Evolutionary conservation across 2,888 invertebrate genomes (phyloP).

Genomic region (Hemistola chrysoprasaria): DNA sequence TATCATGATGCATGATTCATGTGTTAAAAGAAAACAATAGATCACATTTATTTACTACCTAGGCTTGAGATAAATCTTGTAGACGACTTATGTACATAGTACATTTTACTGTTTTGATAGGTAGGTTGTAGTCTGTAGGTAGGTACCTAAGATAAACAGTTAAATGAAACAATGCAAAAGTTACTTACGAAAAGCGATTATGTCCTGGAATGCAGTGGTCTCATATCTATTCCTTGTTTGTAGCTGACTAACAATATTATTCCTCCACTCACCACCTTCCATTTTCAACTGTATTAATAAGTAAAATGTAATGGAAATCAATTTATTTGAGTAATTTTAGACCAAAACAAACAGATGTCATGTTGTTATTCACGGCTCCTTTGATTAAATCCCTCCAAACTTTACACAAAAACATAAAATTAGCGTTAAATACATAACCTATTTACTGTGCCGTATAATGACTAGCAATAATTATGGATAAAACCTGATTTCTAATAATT

Average conservation of each 20-base stretch:
- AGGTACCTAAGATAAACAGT: too few relatives aligned
- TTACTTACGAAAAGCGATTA: conserved; percentile 91
- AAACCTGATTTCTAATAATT: too few relatives aligned
- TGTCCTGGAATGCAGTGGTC: conserved; percentile 88
- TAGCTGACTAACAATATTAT: conserved; percentile 85
- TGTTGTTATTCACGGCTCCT: conserved; percentile 33
- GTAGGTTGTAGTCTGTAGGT: too few relatives aligned
- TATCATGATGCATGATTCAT: too few relatives aligned
- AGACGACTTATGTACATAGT: too few relatives aligned
- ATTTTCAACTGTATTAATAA: conserved; percentile 48
- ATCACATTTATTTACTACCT: conserved; percentile 32
- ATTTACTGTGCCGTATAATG: not conserved
- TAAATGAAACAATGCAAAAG: conserved; percentile 57
- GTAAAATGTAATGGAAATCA: conserved; percentile 38
- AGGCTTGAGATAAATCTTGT: conserved; percentile 34
- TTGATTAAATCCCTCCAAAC: not conserved
- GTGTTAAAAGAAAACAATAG: conserved; percentile 33
- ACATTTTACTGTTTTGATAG: too few relatives aligned
- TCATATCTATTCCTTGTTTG: conserved; percentile 89
- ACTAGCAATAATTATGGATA: too few relatives aligned
- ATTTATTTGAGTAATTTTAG: conserved; percentile 37
- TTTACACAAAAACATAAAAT: not conserved
- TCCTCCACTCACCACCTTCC: conserved; percentile 85
- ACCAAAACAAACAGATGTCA: conserved; percentile 74
- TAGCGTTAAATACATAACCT: conserved; percentile 4